Percentiles rank a stretch among this genome's conserved stretches.
These are phyloP conservation scores for Cyprinodon variegatus DNA, from an alignment of 2,113 vertebrate species.

Conservation along the genomic window DNA sequence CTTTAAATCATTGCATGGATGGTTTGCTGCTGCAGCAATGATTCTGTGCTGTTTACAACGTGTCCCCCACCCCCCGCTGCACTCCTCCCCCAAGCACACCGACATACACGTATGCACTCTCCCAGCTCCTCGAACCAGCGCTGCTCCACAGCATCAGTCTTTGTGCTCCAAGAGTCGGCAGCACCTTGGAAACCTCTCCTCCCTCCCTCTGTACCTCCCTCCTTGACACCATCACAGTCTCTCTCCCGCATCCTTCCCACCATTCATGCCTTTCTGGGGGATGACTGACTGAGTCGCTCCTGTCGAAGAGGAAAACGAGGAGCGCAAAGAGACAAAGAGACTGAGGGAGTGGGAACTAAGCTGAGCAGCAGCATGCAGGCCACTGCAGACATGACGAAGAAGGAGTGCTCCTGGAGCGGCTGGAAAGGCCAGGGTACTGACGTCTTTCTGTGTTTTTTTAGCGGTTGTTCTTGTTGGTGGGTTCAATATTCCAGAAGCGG, in stretches of 20 bases:
- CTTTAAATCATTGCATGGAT: slow-evolving; percentile 78
- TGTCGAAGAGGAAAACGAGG: slow-evolving; percentile 65
- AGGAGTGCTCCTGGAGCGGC: slow-evolving; percentile 95
- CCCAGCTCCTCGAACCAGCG: slow-evolving; percentile 46
- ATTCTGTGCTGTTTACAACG: slow-evolving; percentile 88
- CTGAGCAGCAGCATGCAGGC: slow-evolving; percentile 90
- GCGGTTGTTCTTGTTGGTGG: slow-evolving; percentile 42
- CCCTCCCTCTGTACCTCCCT: slow-evolving; percentile 58
- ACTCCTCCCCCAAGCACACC: slow-evolving; percentile 14
- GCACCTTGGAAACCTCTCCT: slow-evolving; percentile 70
- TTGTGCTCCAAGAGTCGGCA: slow-evolving; percentile 64
- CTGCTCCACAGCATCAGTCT: slow-evolving; percentile 66
- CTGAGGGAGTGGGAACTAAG: slow-evolving; percentile 62
- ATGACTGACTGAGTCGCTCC: slow-evolving; percentile 79
- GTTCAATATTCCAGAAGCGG: neutral
- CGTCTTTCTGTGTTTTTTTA: slow-evolving; percentile 41
- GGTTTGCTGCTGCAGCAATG: slow-evolving; percentile 89
- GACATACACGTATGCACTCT: slow-evolving; percentile 50
- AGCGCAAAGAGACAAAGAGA: slow-evolving; percentile 52
- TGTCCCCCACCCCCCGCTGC: slow-evolving; percentile 53
- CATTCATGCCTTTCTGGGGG: slow-evolving; percentile 80
- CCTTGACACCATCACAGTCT: slow-evolving; percentile 46
- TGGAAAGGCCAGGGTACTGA: slow-evolving; percentile 97
- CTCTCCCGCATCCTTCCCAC: slow-evolving; percentile 70
- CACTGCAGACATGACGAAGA: slow-evolving; percentile 91